Conservation (phyloP, 2,888 invertebrate genomes). For the Drosophila longiperda region DNA sequence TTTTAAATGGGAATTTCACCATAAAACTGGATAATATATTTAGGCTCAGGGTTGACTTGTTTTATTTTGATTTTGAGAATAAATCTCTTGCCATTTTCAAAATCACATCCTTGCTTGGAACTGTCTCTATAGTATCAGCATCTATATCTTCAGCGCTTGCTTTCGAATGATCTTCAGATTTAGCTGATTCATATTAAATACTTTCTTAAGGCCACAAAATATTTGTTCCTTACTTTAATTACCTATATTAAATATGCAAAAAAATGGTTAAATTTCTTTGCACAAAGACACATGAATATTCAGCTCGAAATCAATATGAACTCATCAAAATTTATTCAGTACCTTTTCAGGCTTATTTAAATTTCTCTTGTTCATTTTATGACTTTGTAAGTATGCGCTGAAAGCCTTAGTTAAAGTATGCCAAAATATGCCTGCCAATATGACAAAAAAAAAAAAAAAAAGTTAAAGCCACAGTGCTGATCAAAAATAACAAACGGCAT, state of each 20-base stretch:
- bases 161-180: background rate
- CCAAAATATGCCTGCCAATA: slow-evolving; percentile 21
- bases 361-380: background rate
- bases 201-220: too few relatives aligned
- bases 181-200: background rate
- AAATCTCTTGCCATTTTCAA: too few relatives aligned
- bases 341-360: background rate
- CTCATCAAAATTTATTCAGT: background rate
- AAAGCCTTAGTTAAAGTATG: background rate
- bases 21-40: background rate
- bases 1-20: background rate
- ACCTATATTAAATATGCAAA: background rate
- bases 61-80: too few relatives aligned
- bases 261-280: background rate
- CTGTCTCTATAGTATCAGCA: too few relatives aligned
- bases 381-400: background rate
- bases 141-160: too few relatives aligned
- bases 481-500: slow-evolving; percentile 75
- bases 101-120: too few relatives aligned
- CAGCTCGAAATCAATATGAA: background rate
- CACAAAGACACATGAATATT: background rate
- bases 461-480: slow-evolving; percentile 40
- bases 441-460: slow-evolving; percentile 10
- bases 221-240: background rate
- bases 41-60: too few relatives aligned